Conservation (phyloP, 2,113 vertebrate genomes). For the Oxyura jamaicensis region DNA sequence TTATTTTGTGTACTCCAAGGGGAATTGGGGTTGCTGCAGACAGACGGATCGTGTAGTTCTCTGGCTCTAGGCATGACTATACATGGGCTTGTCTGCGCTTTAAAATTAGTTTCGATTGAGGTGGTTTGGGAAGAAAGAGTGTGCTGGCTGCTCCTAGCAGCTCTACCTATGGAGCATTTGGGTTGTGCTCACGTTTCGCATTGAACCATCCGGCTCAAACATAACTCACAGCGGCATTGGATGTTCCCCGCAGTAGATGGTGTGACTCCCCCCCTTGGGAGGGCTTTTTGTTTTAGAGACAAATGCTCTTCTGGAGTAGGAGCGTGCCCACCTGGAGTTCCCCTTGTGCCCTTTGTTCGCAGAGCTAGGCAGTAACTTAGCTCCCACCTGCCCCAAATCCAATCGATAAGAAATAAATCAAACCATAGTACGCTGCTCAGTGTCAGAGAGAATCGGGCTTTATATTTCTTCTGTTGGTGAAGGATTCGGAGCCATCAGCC, state of each 20-base stretch:
- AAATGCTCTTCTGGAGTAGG: not conserved
- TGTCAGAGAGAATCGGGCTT: not conserved
- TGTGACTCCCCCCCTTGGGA: not conserved
- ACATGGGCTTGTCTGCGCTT: constrained; percentile 16
- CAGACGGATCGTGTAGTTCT: not conserved
- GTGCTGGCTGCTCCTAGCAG: not conserved
- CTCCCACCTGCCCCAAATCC: not conserved
- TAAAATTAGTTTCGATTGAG: not conserved
- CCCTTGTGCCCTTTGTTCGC: not conserved
- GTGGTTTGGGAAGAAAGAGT: not conserved
- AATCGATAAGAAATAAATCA: not conserved
- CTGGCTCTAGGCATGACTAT: not conserved
- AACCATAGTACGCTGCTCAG: not conserved
- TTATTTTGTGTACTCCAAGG: constrained; percentile 1
- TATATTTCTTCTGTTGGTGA: not conserved
- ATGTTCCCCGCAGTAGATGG: no score
- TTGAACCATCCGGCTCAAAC: not conserved
- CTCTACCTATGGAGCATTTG: not conserved
- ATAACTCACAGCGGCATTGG: not conserved
- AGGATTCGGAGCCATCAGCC: not conserved
- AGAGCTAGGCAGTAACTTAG: not conserved
- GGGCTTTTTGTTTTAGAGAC: no score
- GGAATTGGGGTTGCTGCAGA: constrained; percentile 43
- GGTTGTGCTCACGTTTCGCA: not conserved
- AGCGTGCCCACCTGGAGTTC: not conserved